phyloP scores from a whole-genome alignment of 1,140 invertebrate genomes.

The Sitobion miscanthi region DNA sequence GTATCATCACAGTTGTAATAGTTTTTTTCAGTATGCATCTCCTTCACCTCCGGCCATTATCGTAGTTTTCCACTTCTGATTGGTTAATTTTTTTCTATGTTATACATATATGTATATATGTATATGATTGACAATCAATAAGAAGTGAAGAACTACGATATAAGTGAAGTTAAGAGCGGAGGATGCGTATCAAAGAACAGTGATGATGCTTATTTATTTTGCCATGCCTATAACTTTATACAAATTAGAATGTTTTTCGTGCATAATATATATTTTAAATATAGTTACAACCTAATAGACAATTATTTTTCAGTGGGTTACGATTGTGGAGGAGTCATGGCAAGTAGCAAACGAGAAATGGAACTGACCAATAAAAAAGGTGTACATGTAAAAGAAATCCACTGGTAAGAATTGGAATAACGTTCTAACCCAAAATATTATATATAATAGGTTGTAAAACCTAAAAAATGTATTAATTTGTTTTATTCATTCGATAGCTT shows the following conservation, averaged over 20 bases:
- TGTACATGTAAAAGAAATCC: slow-evolving; percentile 77
- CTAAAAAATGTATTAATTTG: slow-evolving; percentile 46
- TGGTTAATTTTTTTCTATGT: no score
- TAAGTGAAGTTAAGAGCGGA: no score
- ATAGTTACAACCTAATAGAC: neutral
- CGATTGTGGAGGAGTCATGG: slow-evolving; percentile 89
- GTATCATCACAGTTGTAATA: no score
- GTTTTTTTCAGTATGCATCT: no score
- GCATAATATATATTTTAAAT: neutral
- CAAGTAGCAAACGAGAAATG: slow-evolving; percentile 80
- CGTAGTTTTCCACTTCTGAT: no score
- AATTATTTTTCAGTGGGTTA: slow-evolving; percentile 75
- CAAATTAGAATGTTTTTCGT: neutral
- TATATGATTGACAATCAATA: no score
- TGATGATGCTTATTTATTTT: no score
- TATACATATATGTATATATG: no score
- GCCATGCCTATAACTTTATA: no score
- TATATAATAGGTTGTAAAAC: neutral
- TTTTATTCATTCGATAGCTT: slow-evolving; percentile 67
- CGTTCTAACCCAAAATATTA: neutral
- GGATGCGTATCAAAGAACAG: no score
- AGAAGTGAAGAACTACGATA: no score
- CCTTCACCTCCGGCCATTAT: no score
- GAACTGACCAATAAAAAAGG: slow-evolving; percentile 71
- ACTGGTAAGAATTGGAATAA: slow-evolving; percentile 66